These are phyloP conservation scores for Drosophila niveifrons DNA, from an alignment of 2,888 invertebrate genomes.

Conservation along the genomic window DNA sequence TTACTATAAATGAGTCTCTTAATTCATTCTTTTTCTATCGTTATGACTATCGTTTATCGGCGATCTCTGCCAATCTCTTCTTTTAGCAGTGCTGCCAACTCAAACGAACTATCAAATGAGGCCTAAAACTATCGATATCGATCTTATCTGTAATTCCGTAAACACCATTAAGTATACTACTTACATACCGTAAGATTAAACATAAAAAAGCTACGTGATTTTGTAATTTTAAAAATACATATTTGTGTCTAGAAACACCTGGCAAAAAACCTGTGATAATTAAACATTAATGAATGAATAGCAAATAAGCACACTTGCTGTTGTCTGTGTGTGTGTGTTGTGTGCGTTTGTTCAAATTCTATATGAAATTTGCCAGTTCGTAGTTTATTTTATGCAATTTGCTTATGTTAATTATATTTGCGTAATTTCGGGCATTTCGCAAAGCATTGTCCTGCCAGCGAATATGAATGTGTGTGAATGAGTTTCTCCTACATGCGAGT, in stretches of 20 bases:
- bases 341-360: slow-evolving; percentile 6
- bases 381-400: slow-evolving; percentile 56
- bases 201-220: no score
- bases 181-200: no score
- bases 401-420: slow-evolving; percentile 60
- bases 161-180: no score
- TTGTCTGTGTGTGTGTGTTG: neutral
- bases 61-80: no score
- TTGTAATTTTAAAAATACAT: no score
- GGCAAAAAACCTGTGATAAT: slow-evolving; percentile 30
- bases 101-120: no score
- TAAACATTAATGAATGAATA: slow-evolving; percentile 35
- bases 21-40: no score
- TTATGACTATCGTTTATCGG: no score
- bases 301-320: neutral
- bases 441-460: slow-evolving; percentile 43
- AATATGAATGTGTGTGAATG: slow-evolving; percentile 2
- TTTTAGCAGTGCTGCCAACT: no score
- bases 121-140: no score
- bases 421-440: slow-evolving; percentile 50
- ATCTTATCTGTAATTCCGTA: no score
- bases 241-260: slow-evolving; percentile 16
- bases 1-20: no score
- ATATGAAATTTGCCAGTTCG: slow-evolving; percentile 29
- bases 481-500: neutral